Evolutionary conservation across 2,113 vertebrate genomes (phyloP).

Genomic region (Acinonyx jubatus): DNA sequence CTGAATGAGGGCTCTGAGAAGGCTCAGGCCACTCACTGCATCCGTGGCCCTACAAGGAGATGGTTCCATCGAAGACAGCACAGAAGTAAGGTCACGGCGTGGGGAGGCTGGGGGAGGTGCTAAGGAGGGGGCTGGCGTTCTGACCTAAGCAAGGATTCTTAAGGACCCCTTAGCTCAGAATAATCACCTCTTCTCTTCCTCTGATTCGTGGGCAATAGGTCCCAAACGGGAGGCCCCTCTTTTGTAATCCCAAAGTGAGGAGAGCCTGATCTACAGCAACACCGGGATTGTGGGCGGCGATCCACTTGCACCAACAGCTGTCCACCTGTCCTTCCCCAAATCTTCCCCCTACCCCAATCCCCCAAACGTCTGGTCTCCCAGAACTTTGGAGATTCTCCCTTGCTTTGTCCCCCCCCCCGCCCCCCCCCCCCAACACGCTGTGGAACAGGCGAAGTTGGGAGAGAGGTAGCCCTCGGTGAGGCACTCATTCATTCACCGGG

Average conservation of each 20-base stretch:
- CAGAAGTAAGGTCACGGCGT: background rate
- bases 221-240: background rate
- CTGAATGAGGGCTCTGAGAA: background rate
- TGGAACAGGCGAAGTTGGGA: background rate
- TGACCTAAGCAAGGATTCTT: background rate
- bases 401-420: too few relatives aligned
- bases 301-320: background rate
- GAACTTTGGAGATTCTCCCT: background rate
- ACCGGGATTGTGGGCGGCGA: background rate
- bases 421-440: background rate
- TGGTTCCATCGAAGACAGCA: background rate
- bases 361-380: background rate
- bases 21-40: background rate
- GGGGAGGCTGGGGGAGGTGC: background rate
- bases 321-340: background rate
- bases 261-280: background rate
- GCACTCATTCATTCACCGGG: background rate
- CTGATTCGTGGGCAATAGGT: background rate
- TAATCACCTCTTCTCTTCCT: background rate
- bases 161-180: background rate
- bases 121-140: background rate
- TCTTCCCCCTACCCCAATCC: too few relatives aligned
- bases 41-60: background rate
- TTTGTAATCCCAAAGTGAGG: background rate
- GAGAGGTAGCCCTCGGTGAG: background rate